phyloP scores from a whole-genome alignment of 2,113 vertebrate genomes.

The Mystacornis crossleyi region DNA sequence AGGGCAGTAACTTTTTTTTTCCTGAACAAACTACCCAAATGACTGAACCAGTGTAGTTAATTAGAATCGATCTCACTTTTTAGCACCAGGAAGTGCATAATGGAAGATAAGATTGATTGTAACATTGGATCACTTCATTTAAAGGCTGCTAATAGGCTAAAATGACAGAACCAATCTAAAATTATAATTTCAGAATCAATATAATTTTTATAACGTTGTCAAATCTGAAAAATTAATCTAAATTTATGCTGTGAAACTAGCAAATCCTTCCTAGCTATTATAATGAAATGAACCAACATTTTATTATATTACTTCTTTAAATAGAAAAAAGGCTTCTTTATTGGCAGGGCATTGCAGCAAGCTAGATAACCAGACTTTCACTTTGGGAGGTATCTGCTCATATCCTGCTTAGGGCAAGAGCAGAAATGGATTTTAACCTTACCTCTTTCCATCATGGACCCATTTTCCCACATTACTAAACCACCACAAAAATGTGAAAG shows the following conservation, averaged over 20 bases:
- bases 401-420: slow-evolving; percentile 12
- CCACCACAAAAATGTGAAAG: not conserved
- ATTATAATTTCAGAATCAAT: slow-evolving; percentile 76
- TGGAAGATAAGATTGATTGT: slow-evolving; percentile 74
- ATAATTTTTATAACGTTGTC: slow-evolving; percentile 73
- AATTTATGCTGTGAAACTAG: slow-evolving; percentile 65
- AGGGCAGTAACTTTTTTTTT: not conserved
- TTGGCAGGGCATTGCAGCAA: slow-evolving; percentile 2
- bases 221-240: slow-evolving; percentile 71
- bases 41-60: slow-evolving; percentile 65
- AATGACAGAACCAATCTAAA: slow-evolving; percentile 73
- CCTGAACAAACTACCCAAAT: slow-evolving; percentile 49
- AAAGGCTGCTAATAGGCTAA: slow-evolving; percentile 72
- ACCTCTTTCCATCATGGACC: not conserved
- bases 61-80: slow-evolving; percentile 74
- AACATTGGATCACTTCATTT: slow-evolving; percentile 73
- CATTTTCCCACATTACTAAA: not conserved
- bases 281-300: slow-evolving; percentile 60
- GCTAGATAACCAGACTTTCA: slow-evolving; percentile 18
- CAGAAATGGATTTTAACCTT: slow-evolving; percentile 11
- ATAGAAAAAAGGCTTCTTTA: slow-evolving; percentile 40
- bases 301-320: slow-evolving; percentile 67
- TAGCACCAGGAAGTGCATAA: slow-evolving; percentile 71
- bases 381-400: slow-evolving; percentile 11
- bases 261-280: slow-evolving; percentile 65